Percentiles rank a stretch among this genome's conserved stretches.
Conservation (phyloP, 2,797 vertebrate species). For the Gymnodraco acuticeps region DNA sequence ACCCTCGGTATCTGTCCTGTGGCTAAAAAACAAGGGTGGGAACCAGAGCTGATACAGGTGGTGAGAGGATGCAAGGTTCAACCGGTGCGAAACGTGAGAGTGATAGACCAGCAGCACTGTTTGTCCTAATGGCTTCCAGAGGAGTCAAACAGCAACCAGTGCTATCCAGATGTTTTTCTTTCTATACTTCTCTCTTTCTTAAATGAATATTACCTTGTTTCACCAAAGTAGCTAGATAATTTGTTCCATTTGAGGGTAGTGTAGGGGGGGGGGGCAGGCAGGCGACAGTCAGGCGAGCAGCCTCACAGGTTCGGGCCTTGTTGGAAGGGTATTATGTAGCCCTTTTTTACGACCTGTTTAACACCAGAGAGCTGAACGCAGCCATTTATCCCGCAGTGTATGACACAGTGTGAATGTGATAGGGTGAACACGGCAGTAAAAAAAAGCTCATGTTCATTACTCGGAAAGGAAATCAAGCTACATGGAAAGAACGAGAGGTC, state of each 20-base stretch:
- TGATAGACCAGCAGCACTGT: slow-evolving; percentile 49
- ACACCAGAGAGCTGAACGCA: slow-evolving; percentile 75
- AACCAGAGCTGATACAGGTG: slow-evolving; percentile 75
- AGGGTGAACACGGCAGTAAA: slow-evolving; percentile 55
- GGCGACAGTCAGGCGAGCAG: slow-evolving; percentile 75
- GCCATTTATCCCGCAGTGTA: slow-evolving; percentile 68
- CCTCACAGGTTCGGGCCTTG: slow-evolving; percentile 72
- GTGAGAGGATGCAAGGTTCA: slow-evolving; percentile 67
- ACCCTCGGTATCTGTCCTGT: slow-evolving; percentile 43
- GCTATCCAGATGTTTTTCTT: slow-evolving; percentile 66
- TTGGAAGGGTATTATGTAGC: slow-evolving; percentile 77
- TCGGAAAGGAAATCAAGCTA: slow-evolving; percentile 64
- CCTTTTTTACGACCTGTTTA: slow-evolving; percentile 84
- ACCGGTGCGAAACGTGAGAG: slow-evolving; percentile 64
- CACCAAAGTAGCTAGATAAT: slow-evolving; percentile 65
- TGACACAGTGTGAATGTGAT: slow-evolving; percentile 65
- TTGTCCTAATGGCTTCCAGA: slow-evolving; percentile 80
- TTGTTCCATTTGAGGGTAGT: slow-evolving; percentile 73
- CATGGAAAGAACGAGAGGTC: slow-evolving; percentile 70
- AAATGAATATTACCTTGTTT: slow-evolving; percentile 76
- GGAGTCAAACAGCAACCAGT: slow-evolving; percentile 69
- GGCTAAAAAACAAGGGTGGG: slow-evolving; percentile 61
- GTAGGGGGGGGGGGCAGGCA: slow-evolving; percentile 25
- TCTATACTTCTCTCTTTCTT: slow-evolving; percentile 40
- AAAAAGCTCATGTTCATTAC: slow-evolving; percentile 62